These are phyloP conservation scores for Augochlorella aurata DNA, from an alignment of 2,888 invertebrate species.

Conservation along the genomic window DNA sequence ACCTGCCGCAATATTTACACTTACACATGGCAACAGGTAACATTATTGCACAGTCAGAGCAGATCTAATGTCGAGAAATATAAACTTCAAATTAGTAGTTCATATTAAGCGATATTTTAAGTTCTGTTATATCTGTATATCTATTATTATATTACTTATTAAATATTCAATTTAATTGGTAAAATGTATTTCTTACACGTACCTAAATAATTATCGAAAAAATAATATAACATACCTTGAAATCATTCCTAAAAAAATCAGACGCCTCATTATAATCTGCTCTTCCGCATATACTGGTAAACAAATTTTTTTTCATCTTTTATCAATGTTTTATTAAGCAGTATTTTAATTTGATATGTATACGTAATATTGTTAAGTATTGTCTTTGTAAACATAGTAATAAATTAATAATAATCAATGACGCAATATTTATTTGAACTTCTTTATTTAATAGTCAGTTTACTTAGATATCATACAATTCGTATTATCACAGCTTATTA, in stretches of 20 bases:
- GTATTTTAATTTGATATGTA: slow-evolving; percentile 48
- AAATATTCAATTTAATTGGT: slow-evolving; percentile 79
- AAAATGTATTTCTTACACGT: slow-evolving; percentile 79
- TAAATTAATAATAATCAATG: slow-evolving; percentile 46
- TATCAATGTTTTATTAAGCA: slow-evolving; percentile 47
- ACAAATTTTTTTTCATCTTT: slow-evolving; percentile 34
- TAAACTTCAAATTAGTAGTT: slow-evolving; percentile 73
- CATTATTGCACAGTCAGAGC: slow-evolving; percentile 71
- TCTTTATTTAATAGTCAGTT: slow-evolving; percentile 60
- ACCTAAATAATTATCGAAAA: slow-evolving; percentile 77
- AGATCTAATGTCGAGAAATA: slow-evolving; percentile 57
- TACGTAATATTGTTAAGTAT: slow-evolving; percentile 41
- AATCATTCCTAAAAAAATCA: slow-evolving; percentile 64
- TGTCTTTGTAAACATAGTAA: slow-evolving; percentile 50
- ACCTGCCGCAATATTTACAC: slow-evolving; percentile 74
- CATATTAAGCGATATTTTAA: slow-evolving; percentile 76
- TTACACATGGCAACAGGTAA: slow-evolving; percentile 71
- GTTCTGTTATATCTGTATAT: slow-evolving; percentile 81
- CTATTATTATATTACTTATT: slow-evolving; percentile 79
- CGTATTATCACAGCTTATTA: slow-evolving; percentile 79
- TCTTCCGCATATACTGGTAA: slow-evolving; percentile 38
- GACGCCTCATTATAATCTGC: slow-evolving; percentile 46
- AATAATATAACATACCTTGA: slow-evolving; percentile 70
- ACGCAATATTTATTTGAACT: slow-evolving; percentile 36
- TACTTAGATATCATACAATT: slow-evolving; percentile 72